A percentile compares a stretch with the other conserved stretches of the same genome.
phyloP scores from a whole-genome alignment of 2,797 vertebrate species.

The Sebastes kiyomatsui region DNA sequence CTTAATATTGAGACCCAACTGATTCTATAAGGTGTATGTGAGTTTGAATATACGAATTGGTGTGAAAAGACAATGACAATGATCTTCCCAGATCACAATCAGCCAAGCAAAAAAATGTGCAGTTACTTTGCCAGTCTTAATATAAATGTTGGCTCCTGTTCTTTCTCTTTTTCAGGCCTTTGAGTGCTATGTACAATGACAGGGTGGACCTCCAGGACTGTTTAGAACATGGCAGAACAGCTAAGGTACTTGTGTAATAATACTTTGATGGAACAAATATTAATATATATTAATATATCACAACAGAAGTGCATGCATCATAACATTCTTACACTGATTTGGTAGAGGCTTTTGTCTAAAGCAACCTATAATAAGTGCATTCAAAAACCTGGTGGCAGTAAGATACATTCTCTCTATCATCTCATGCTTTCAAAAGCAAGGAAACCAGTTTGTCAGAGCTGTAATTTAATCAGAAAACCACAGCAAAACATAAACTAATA shows the following conservation, averaged over 20 bases:
- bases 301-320: not conserved
- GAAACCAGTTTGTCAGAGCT: not conserved
- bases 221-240: slow-evolving; percentile 95
- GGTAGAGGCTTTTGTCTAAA: not conserved
- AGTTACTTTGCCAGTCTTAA: not conserved
- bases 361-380: not conserved
- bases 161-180: slow-evolving; percentile 82
- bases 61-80: not conserved
- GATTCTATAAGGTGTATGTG: not conserved
- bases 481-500: not conserved
- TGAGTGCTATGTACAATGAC: slow-evolving; percentile 90
- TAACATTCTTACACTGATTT: not conserved
- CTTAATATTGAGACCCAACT: not conserved
- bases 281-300: not conserved
- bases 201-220: slow-evolving; percentile 96
- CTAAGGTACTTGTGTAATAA: slow-evolving; percentile 85
- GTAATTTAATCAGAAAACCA: not conserved
- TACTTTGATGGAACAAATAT: not conserved
- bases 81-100: not conserved
- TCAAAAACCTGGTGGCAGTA: not conserved
- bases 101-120: not conserved
- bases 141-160: slow-evolving; percentile 17
- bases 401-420: not conserved
- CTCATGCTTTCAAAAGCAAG: not conserved
- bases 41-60: not conserved